Percentiles rank a stretch among this genome's conserved stretches.
These are phyloP conservation scores for Hemithea aestivaria DNA, from an alignment of 2,888 invertebrate genomes.

Conservation along the genomic window DNA sequence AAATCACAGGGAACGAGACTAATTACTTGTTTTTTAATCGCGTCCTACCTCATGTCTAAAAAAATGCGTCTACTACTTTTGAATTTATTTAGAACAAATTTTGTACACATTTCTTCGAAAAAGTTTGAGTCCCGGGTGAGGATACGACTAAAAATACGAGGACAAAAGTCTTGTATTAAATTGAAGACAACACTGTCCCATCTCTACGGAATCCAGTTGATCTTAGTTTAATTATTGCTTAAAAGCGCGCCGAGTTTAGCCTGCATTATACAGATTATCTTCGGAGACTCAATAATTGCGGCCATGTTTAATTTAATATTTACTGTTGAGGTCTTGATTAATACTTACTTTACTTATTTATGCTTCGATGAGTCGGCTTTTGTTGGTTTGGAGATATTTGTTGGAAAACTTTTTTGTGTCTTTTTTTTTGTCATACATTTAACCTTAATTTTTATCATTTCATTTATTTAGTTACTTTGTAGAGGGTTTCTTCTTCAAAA, in stretches of 20 bases:
- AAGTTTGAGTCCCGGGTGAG: no score
- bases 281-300: constrained; percentile 15
- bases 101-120: no score
- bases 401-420: background rate
- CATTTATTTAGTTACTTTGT: no score
- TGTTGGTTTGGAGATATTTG: background rate
- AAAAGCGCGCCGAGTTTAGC: constrained; percentile 35
- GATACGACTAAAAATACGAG: constrained; percentile 1
- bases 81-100: no score
- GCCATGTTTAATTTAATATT: constrained; percentile 26
- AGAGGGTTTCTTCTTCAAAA: no score
- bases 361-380: constrained; percentile 5
- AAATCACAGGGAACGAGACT: no score
- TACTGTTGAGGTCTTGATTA: constrained; percentile 23
- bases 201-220: constrained; percentile 23
- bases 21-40: no score
- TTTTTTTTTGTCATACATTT: background rate
- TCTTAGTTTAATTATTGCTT: constrained; percentile 45
- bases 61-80: no score
- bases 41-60: no score
- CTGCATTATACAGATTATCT: constrained; percentile 41
- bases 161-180: background rate
- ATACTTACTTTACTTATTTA: constrained; percentile 16
- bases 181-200: constrained; percentile 13
- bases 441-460: no score